phyloP scores from a whole-genome alignment of 1,140 invertebrate species.

The Zaprionus lachaisei region DNA sequence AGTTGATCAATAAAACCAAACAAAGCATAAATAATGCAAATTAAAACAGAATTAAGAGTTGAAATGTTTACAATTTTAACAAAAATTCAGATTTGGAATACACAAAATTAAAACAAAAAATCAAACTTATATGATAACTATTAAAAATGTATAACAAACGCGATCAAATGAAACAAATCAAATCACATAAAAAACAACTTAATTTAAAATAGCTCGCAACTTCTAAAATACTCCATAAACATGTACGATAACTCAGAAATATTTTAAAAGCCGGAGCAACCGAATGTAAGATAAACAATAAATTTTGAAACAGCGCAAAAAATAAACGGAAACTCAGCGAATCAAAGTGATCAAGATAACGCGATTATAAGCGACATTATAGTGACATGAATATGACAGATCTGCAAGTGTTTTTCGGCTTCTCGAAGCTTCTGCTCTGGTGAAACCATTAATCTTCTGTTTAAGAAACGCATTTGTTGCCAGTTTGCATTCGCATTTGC shows the following conservation, averaged over 20 bases:
- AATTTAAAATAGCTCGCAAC: background rate
- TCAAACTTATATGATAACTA: no score
- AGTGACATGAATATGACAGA: background rate
- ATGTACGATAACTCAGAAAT: background rate
- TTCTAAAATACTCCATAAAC: background rate
- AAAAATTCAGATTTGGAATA: no score
- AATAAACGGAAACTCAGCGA: background rate
- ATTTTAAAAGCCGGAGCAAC: background rate
- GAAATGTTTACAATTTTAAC: no score
- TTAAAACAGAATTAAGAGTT: background rate
- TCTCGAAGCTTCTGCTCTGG: background rate
- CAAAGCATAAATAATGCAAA: background rate
- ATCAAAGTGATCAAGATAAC: background rate
- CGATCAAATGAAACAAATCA: no score
- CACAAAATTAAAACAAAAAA: no score
- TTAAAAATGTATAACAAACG: no score
- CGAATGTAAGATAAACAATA: background rate
- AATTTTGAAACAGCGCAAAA: background rate
- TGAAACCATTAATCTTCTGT: background rate
- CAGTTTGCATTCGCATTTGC: slow-evolving; percentile 31
- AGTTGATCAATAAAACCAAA: background rate
- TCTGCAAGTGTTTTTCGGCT: background rate
- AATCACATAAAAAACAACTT: background rate
- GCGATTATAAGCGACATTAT: background rate
- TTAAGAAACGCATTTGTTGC: slow-evolving; percentile 27